Evolutionary conservation across 2,113 vertebrate species (phyloP), one percentile per base, ranked within the genome.

Genomic region (Numenius arquata): DNA sequence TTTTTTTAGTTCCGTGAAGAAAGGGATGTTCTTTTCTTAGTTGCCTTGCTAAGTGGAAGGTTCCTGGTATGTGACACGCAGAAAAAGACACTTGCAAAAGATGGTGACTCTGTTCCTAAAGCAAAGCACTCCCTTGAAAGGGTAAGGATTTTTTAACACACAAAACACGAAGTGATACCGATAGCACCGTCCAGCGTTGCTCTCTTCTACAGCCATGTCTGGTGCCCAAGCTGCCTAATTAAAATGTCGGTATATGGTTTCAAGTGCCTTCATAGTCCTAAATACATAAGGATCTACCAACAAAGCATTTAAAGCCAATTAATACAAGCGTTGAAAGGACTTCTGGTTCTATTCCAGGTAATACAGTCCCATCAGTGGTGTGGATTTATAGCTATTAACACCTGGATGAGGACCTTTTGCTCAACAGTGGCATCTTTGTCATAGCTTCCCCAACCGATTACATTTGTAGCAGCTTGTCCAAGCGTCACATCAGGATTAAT

Each of bases 311-410:
- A 48, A 62, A 59, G 14, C 20, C 38, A 85, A 72, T 29, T 4
- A 25, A 25, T 11, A 11, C 5, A 23, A 21, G 30, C 25, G 13
- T 32, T 68, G 26, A 65, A 71, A 61, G 27, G 27, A 7, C 5
- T 56, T 34, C 36, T 77, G 22, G 5, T 45, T 85, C 45, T 45
- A 29, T 70, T 16, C 8, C 15, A 70, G 59, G 52, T 36, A 53
- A n/a, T 2, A 17, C 11, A 26, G 27, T 12, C 26, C 26, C 1
- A 1, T 5, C 6, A 0, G 40, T 12, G 8, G 29, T 34, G 10
- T 30, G 56, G 25, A 52, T 36, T 67, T 16, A 30, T 8, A 26
- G 25, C 38, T 73, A 65, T 1, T 15, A 68, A 16, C n/a, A n/a
- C 30, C 26, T 2, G 2, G 34, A 63, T 48, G 32, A 48, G 45